phyloP scores from a whole-genome alignment of 2,797 vertebrate species.

The Menidia menidia region DNA sequence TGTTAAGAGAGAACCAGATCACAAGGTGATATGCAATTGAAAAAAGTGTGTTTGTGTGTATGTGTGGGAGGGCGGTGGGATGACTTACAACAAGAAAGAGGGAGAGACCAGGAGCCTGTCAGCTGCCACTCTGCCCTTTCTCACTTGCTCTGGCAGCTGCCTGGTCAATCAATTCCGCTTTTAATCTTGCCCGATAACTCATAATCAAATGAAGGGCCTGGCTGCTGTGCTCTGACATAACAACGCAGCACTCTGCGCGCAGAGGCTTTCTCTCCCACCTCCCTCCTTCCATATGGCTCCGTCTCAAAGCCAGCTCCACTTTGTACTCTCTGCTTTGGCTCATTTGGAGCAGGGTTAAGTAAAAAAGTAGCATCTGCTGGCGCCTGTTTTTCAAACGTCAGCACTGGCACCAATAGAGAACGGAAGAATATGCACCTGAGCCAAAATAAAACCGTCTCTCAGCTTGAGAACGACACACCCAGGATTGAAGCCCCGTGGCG shows the following conservation, averaged over 20 bases:
- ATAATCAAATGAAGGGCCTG: slow-evolving; percentile 76
- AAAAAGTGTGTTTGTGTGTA: neutral
- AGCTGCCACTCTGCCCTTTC: slow-evolving; percentile 46
- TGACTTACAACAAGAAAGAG: neutral
- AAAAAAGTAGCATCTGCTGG: slow-evolving; percentile 17
- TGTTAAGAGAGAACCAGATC: slow-evolving; percentile 1
- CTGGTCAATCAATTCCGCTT: slow-evolving; percentile 80
- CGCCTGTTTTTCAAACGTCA: slow-evolving; percentile 44
- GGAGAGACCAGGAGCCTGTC: slow-evolving; percentile 24
- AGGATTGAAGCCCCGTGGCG: slow-evolving; percentile 1
- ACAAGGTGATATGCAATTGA: slow-evolving; percentile 17
- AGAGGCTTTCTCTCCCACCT: neutral
- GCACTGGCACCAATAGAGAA: slow-evolving; percentile 11
- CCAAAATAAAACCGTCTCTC: slow-evolving; percentile 27
- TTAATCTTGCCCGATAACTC: slow-evolving; percentile 80
- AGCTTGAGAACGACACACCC: slow-evolving; percentile 22
- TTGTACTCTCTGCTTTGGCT: slow-evolving; percentile 25
- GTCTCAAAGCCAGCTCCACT: slow-evolving; percentile 27
- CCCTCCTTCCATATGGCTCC: neutral
- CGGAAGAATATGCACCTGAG: slow-evolving; percentile 20
- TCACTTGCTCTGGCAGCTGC: slow-evolving; percentile 37
- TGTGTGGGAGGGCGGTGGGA: slow-evolving; percentile 13
- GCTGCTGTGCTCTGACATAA: slow-evolving; percentile 25
- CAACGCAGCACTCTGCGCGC: neutral
- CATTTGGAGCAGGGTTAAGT: slow-evolving; percentile 25